A percentile compares a stretch with the other conserved stretches of the same genome.
Conservation (phyloP, 2,797 vertebrate genomes). For the Thripadectes ignobilis region DNA sequence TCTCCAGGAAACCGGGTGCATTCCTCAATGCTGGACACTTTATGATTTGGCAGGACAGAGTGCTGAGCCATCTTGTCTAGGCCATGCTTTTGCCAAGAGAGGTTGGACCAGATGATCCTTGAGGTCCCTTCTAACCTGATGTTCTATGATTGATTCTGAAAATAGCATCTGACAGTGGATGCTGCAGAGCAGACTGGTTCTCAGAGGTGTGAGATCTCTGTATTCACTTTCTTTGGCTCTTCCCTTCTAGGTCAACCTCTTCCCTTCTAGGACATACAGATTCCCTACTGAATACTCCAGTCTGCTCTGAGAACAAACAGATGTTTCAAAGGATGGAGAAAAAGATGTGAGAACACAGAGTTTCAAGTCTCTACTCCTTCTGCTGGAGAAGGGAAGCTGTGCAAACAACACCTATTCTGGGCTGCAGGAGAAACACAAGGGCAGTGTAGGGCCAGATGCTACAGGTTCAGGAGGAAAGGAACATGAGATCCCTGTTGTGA, state of each 20-base stretch:
- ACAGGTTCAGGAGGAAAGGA: not conserved
- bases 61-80: not conserved
- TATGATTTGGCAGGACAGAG: not conserved
- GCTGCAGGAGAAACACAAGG: not conserved
- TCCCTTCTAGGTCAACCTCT: not conserved
- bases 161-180: not conserved
- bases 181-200: not conserved
- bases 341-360: not conserved
- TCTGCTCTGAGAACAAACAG: not conserved
- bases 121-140: not conserved
- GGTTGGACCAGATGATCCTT: not conserved
- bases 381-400: not conserved
- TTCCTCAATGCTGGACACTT: fast-evolving
- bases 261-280: not conserved
- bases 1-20: not conserved
- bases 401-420: not conserved
- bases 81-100: not conserved
- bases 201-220: not conserved
- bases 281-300: not conserved
- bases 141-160: not conserved
- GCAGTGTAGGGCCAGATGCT: not conserved
- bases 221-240: not conserved
- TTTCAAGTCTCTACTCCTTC: not conserved
- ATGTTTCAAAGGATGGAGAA: not conserved
- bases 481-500: not conserved